These are phyloP conservation scores for Lasioglossum zephyrum DNA, from an alignment of 2,888 invertebrate species.

Conservation along the genomic window DNA sequence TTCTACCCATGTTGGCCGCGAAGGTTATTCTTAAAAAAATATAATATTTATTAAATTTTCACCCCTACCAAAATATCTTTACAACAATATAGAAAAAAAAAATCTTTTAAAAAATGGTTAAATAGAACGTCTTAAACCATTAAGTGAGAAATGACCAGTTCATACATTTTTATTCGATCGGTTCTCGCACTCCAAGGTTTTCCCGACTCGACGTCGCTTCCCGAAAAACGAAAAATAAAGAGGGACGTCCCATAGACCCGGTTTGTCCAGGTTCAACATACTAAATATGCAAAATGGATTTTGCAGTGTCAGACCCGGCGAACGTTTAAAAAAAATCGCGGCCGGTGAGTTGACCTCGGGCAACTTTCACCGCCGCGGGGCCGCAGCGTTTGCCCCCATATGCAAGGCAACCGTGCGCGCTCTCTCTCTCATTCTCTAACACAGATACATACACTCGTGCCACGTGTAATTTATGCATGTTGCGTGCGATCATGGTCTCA, in stretches of 20 bases:
- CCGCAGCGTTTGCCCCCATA: slow-evolving; percentile 47
- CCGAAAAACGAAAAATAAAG: neutral
- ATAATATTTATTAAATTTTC: too few relatives aligned
- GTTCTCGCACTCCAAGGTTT: neutral
- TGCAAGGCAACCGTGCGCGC: slow-evolving; percentile 39
- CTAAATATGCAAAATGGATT: slow-evolving; percentile 4
- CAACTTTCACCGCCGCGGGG: slow-evolving; percentile 79
- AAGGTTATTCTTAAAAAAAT: too few relatives aligned
- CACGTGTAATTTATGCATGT: slow-evolving; percentile 79
- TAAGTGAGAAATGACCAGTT: neutral
- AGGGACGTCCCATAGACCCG: slow-evolving; percentile 5
- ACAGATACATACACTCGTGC: slow-evolving; percentile 57
- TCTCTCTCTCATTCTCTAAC: slow-evolving; percentile 24
- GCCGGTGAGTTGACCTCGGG: slow-evolving; percentile 78
- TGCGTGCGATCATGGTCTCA: slow-evolving; percentile 79
- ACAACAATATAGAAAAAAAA: neutral
- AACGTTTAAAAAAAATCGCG: slow-evolving; percentile 47
- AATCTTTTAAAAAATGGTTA: neutral
- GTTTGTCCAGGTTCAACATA: neutral
- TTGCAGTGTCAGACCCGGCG: neutral
- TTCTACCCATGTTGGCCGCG: too few relatives aligned
- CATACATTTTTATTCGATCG: neutral
- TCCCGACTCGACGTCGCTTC: neutral
- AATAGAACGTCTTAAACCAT: neutral
- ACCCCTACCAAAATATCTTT: neutral